Evolutionary conservation across 2,888 invertebrate species (phyloP).

Genomic region (Acanthosepion esculentum): DNA sequence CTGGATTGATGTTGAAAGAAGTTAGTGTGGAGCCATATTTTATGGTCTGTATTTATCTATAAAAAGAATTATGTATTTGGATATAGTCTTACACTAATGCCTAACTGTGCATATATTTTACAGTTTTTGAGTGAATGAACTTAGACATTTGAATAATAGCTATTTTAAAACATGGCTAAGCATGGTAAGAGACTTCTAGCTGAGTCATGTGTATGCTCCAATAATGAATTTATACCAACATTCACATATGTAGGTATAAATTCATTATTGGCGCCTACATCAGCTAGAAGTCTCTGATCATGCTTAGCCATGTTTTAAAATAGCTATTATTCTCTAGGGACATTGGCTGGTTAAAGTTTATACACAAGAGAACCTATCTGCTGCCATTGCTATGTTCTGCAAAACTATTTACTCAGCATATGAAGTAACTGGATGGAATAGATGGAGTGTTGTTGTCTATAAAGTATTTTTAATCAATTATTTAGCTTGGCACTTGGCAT

Average conservation of each 20-base stretch:
- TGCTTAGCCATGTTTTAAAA: not conserved
- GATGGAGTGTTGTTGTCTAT: not conserved
- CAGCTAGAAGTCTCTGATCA: not conserved
- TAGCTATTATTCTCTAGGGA: not conserved
- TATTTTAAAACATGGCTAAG: not conserved
- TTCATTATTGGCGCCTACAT: not conserved
- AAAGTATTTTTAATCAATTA: not conserved
- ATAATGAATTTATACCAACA: not conserved
- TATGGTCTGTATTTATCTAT: too few relatives aligned
- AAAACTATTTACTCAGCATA: not conserved
- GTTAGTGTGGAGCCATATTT: too few relatives aligned
- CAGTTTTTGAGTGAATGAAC: not conserved
- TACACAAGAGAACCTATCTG: not conserved
- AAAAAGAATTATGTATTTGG: not conserved
- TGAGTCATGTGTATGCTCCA: not conserved
- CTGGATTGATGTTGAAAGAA: too few relatives aligned
- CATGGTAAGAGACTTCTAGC: not conserved
- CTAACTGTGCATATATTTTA: not conserved
- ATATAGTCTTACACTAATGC: not conserved
- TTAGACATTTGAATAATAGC: not conserved
- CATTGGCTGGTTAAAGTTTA: not conserved
- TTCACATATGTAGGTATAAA: not conserved
- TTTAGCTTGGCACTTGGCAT: not conserved
- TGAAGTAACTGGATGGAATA: not conserved
- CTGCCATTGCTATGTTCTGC: not conserved